Percentiles rank a stretch among this genome's conserved stretches.
Conservation (phyloP, 2,888 invertebrate species). For the Stenolophus ochropezus region DNA sequence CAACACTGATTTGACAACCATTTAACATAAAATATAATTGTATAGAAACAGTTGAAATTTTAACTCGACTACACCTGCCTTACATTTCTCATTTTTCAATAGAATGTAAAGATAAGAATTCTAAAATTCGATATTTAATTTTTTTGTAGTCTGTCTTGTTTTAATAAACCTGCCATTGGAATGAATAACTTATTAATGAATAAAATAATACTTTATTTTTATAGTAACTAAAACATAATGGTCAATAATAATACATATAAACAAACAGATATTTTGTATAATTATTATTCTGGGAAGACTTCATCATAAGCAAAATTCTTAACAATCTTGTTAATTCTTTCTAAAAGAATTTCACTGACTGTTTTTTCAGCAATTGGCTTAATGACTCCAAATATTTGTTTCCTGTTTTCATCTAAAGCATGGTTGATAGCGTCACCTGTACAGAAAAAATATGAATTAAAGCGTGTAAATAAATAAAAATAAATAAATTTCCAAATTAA, state of each 20-base stretch:
- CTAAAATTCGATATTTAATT: no score
- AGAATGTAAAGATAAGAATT: no score
- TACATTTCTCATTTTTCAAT: no score
- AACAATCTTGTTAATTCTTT: conserved; percentile 77
- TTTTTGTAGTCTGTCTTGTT: no score
- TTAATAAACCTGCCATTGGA: neutral
- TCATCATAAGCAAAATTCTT: conserved; percentile 75
- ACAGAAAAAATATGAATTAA: no score
- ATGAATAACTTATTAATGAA: neutral
- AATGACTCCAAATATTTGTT: conserved; percentile 75
- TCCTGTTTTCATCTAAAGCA: conserved; percentile 78
- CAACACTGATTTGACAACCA: no score
- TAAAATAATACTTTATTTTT: conserved; percentile 32
- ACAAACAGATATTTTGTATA: neutral
- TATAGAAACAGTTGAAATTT: no score
- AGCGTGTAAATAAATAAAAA: no score
- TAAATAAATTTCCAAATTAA: no score
- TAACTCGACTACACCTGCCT: no score
- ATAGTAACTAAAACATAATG: neutral
- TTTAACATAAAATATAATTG: no score
- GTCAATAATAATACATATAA: neutral
- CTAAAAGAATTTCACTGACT: conserved; percentile 74
- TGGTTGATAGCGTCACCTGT: conserved; percentile 76
- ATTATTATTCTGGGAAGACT: conserved; percentile 74
- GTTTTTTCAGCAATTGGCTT: conserved; percentile 77